Conservation (phyloP, 2,888 invertebrate genomes). For the Aromia moschata region DNA sequence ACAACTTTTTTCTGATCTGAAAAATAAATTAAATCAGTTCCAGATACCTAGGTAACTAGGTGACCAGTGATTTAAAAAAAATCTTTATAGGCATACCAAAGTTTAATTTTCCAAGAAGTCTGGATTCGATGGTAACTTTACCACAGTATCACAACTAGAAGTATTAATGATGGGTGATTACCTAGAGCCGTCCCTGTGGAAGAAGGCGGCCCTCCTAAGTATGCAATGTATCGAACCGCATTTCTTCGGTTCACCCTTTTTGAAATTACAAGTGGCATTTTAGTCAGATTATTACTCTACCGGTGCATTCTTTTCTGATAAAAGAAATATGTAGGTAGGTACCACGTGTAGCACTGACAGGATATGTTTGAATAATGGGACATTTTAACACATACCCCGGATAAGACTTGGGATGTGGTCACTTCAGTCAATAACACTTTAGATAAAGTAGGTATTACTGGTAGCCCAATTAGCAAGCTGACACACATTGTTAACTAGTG, state of each 20-base stretch:
- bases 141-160: too few species aligned
- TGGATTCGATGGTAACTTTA: too few species aligned
- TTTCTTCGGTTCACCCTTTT: conserved; percentile 12
- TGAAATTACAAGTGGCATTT: conserved; percentile 19
- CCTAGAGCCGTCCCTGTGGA: too few species aligned
- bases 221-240: conserved; percentile 3
- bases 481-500: not conserved
- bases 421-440: not conserved
- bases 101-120: too few species aligned
- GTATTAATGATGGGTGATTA: too few species aligned
- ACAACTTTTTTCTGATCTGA: too few species aligned
- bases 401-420: conserved; percentile 1
- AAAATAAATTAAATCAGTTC: too few species aligned
- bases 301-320: conserved; percentile 4
- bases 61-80: too few species aligned
- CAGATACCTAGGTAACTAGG: too few species aligned
- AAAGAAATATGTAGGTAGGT: conserved; percentile 16
- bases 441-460: conserved; percentile 1
- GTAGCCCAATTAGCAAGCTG: conserved; percentile 33
- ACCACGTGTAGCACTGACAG: not conserved
- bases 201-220: too few species aligned
- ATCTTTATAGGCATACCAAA: too few species aligned
- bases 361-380: conserved; percentile 3
- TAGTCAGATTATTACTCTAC: not conserved
- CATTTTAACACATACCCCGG: conserved; percentile 7